Conservation (phyloP, 2,113 vertebrate genomes). For the Chamaetylas fuelleborni region DNA sequence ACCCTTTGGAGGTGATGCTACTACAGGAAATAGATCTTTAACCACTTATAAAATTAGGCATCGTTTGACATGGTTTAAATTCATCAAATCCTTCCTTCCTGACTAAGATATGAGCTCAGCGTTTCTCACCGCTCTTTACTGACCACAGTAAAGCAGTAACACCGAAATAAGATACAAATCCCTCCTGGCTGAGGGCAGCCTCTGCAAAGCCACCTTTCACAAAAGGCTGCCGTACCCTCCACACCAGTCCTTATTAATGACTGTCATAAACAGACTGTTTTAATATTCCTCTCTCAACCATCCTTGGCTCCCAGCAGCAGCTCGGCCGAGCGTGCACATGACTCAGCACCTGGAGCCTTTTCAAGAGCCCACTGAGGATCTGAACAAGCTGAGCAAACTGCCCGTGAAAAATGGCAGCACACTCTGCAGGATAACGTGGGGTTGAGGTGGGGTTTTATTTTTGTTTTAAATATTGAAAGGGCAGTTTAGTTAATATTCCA, state of each 20-base stretch:
- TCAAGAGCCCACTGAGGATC: slow-evolving; percentile 19
- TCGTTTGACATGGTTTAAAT: neutral
- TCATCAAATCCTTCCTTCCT: neutral
- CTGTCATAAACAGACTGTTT: slow-evolving; percentile 11
- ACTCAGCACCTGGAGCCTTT: slow-evolving; percentile 48
- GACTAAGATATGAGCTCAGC: neutral
- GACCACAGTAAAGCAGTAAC: neutral
- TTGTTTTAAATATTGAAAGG: neutral
- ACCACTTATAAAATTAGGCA: neutral
- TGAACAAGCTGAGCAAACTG: neutral
- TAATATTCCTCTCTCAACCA: slow-evolving; percentile 29
- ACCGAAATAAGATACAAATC: neutral
- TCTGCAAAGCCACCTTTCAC: neutral
- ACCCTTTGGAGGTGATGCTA: neutral
- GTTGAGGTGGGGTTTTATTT: no score
- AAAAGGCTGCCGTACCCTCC: neutral
- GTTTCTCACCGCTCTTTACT: neutral
- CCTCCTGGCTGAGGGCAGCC: neutral
- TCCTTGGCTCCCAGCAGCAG: slow-evolving; percentile 14
- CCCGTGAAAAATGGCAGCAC: neutral
- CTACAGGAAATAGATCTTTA: neutral
- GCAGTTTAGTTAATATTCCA: neutral
- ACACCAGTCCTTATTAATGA: neutral
- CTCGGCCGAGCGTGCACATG: neutral
- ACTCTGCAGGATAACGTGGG: neutral